phyloP scores from a whole-genome alignment of 2,797 vertebrate species.

The Aselliscus stoliczkanus region DNA sequence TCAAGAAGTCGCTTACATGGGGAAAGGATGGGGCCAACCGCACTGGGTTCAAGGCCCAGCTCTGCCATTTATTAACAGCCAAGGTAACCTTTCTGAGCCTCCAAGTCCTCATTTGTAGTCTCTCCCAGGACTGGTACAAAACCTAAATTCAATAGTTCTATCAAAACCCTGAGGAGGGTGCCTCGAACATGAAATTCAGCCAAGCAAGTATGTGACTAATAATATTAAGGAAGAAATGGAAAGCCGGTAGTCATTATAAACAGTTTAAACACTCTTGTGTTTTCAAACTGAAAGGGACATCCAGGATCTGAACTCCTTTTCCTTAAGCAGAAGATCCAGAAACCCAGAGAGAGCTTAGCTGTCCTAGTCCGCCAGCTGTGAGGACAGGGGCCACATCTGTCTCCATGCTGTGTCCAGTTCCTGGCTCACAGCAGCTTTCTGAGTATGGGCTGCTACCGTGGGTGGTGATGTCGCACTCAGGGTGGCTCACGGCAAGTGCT shows the following conservation, averaged over 20 bases:
- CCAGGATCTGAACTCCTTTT: background rate
- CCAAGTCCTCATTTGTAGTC: background rate
- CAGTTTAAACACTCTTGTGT: conserved; percentile 3
- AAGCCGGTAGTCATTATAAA: background rate
- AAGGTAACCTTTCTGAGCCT: background rate
- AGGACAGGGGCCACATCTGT: fast-evolving
- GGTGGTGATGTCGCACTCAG: background rate
- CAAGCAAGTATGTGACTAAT: background rate
- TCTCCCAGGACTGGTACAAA: background rate
- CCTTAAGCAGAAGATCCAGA: background rate
- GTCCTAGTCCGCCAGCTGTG: background rate
- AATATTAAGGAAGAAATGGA: conserved; percentile 30
- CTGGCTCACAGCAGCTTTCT: fast-evolving
- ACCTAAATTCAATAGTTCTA: background rate
- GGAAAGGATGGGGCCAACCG: background rate
- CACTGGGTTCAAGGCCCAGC: conserved; percentile 8
- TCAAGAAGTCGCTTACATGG: background rate
- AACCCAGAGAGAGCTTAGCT: background rate
- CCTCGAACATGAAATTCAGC: background rate
- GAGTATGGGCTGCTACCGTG: background rate
- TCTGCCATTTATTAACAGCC: background rate
- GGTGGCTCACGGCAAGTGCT: too few species aligned
- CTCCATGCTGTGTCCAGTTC: fast-evolving
- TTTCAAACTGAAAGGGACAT: background rate
- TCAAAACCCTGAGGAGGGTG: background rate